A percentile compares a stretch with the other conserved stretches of the same genome.
Evolutionary conservation across 2,113 vertebrate species (phyloP).

Genomic region (Halichoeres trimaculatus): DNA sequence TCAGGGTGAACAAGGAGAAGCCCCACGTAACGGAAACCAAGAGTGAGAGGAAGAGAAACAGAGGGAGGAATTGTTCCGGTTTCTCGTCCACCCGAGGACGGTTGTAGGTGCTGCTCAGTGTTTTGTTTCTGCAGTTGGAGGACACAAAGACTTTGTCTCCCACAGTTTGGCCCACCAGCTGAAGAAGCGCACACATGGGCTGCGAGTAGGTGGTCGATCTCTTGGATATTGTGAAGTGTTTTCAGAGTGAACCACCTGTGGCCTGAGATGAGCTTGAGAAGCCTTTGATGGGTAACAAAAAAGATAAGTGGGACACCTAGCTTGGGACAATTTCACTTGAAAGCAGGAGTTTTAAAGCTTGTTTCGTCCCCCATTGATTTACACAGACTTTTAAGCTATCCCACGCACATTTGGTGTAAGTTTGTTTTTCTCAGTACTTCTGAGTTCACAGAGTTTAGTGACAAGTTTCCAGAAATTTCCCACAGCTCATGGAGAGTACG

Average conservation of each 20-base stretch:
- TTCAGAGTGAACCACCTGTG: constrained; percentile 32
- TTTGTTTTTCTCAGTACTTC: constrained; percentile 10
- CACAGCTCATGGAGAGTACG: constrained; percentile 8
- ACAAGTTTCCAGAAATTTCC: constrained; percentile 31
- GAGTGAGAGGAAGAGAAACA: constrained; percentile 15
- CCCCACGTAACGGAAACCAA: constrained; percentile 45
- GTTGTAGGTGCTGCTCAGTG: constrained; percentile 31
- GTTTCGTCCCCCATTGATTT: neutral
- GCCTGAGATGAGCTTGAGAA: constrained; percentile 20
- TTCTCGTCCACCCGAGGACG: constrained; percentile 22
- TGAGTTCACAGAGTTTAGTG: constrained; percentile 6
- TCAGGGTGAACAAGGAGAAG: constrained; percentile 44
- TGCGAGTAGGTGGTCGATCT: constrained; percentile 31
- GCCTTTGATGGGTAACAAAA: constrained; percentile 38
- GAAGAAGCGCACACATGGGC: constrained; percentile 8
- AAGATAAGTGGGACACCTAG: constrained; percentile 50
- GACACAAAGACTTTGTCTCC: constrained; percentile 23
- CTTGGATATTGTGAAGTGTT: constrained; percentile 15
- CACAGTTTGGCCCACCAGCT: constrained; percentile 31
- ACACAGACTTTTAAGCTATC: constrained; percentile 30
- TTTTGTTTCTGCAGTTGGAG: constrained; percentile 35
- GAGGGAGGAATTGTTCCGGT: constrained; percentile 20
- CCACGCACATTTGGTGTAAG: constrained; percentile 16
- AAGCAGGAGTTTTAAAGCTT: constrained; percentile 29
- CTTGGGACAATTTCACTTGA: constrained; percentile 3